Evolutionary conservation across 2,797 vertebrate species (phyloP).

Genomic region (Muscicapa striata): DNA sequence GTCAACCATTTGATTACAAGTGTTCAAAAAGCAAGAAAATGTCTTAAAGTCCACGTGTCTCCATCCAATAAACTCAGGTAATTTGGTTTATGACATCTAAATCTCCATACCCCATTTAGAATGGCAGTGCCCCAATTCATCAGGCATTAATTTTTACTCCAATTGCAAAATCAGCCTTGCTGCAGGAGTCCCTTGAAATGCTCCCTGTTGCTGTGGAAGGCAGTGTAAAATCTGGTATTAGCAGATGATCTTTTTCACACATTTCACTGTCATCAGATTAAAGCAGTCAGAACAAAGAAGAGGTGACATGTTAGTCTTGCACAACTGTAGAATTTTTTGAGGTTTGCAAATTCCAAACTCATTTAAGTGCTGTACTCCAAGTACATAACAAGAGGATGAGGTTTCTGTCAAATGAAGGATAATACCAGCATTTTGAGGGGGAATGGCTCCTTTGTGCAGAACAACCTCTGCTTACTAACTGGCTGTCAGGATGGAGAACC

Average conservation of each 20-base stretch:
- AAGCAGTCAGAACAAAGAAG: not conserved
- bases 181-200: not conserved
- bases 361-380: rapidly evolving
- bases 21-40: not conserved
- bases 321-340: not conserved
- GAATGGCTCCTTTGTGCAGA: not conserved
- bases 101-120: not conserved
- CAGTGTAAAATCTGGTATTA: not conserved
- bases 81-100: not conserved
- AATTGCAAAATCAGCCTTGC: not conserved
- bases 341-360: not conserved
- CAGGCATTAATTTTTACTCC: not conserved
- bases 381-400: rapidly evolving
- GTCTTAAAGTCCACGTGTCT: not conserved
- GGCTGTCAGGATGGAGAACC: not conserved
- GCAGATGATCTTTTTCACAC: not conserved
- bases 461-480: not conserved
- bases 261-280: not conserved
- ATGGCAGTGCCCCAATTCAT: not conserved
- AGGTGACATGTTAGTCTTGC: not conserved
- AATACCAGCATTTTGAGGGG: not conserved
- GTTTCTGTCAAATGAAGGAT: not conserved
- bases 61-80: not conserved
- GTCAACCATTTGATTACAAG: not conserved
- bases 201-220: not conserved